Evolutionary conservation across 2,888 invertebrate genomes (phyloP).

Genomic region (Scrobipalpa costella): DNA sequence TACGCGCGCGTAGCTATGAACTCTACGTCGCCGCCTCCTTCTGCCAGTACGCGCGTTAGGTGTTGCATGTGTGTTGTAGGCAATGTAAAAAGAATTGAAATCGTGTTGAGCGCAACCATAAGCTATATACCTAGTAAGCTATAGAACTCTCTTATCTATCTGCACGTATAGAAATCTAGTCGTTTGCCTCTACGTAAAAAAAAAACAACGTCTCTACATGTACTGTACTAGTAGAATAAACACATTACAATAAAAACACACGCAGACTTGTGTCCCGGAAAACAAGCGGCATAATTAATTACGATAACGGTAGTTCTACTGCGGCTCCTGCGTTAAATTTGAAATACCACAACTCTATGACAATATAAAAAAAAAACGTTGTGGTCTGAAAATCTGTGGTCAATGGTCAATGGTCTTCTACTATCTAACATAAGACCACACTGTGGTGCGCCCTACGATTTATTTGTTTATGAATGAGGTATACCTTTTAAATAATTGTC

Average conservation of each 20-base stretch:
- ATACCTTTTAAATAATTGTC: too few species aligned
- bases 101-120: too few species aligned
- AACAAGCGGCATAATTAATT: conserved; percentile 21
- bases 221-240: not conserved
- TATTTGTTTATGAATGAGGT: not conserved
- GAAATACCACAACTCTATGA: conserved; percentile 24
- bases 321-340: conserved; percentile 23
- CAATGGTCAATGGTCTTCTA: conserved; percentile 6
- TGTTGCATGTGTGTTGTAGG: too few species aligned
- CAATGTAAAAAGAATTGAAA: too few species aligned
- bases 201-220: too few species aligned
- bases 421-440: conserved; percentile 26
- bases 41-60: too few species aligned
- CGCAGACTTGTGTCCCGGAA: conserved; percentile 21
- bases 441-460: not conserved
- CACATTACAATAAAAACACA: not conserved
- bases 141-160: too few species aligned
- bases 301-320: conserved; percentile 14
- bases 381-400: conserved; percentile 31
- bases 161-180: too few species aligned
- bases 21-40: too few species aligned
- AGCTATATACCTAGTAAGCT: too few species aligned
- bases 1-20: too few species aligned
- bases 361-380: conserved; percentile 24
- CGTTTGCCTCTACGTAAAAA: too few species aligned